A percentile compares a stretch with the other conserved stretches of the same genome.
Conservation (phyloP, 2,113 vertebrate genomes). For the Ochotona princeps region DNA sequence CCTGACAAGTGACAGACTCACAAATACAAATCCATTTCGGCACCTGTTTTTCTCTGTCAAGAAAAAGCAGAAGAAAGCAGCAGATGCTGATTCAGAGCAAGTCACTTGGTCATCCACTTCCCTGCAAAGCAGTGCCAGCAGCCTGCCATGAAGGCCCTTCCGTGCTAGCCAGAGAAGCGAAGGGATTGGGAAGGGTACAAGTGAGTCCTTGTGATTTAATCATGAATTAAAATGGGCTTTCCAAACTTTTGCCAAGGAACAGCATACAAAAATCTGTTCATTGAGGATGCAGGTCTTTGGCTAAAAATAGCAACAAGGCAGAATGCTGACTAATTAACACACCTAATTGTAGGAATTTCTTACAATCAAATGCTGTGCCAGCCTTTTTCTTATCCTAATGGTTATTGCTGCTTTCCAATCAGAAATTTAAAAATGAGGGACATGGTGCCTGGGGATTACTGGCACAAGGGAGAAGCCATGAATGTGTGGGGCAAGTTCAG, state of each 20-base stretch:
- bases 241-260: not conserved
- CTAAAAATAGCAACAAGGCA: constrained; percentile 61
- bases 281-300: not conserved
- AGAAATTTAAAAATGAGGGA: constrained; percentile 18
- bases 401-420: constrained; percentile 37
- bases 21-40: constrained; percentile 72
- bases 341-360: constrained; percentile 57
- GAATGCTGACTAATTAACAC: constrained; percentile 53
- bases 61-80: constrained; percentile 70
- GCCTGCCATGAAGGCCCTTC: constrained; percentile 16
- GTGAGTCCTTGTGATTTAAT: constrained; percentile 46
- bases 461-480: not conserved
- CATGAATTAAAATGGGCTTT: constrained; percentile 56
- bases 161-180: constrained; percentile 46
- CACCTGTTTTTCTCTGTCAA: constrained; percentile 63
- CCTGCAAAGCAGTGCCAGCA: not conserved
- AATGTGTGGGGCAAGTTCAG: not conserved
- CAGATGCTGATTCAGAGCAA: constrained; percentile 41
- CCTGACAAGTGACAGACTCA: constrained; percentile 67
- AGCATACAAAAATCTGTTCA: constrained; percentile 45
- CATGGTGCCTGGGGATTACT: not conserved
- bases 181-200: not conserved
- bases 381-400: not conserved
- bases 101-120: constrained; percentile 48
- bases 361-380: not conserved